Evolutionary conservation across 2,113 vertebrate genomes (phyloP), one percentile per base, ranked within the genome.

Genomic region (Girardinichthys multiradiatus): DNA sequence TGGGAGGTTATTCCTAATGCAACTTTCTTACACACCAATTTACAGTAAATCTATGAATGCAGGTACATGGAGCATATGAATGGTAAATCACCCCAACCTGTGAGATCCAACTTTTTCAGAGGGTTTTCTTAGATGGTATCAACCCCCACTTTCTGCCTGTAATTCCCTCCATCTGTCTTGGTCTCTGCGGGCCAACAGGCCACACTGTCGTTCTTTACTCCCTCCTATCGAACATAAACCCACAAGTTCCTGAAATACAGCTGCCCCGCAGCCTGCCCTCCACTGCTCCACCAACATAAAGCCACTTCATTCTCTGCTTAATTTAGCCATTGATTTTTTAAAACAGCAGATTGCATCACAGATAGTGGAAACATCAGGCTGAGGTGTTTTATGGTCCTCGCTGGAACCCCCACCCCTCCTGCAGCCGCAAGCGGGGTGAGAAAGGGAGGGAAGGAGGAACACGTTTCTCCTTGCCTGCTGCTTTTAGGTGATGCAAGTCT

Each of bases 261-360:
- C 21, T 28, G 62, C 21, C 4, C 4, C 3, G 68, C 60, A 61
- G 42, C 42, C 42, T n/a, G 4, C 42, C 62, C 58, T 76, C 68
- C 1, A 69, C 72, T 76, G 72, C 60, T n/a, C 70, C 71, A 70
- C 74, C 42, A 63, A 78, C 80, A 76, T 70, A 69, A 85, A 82
- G 77, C 68, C 85, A 75, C 77, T 87, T 86, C 78, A 79, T 84
- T 87, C 87, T 84, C 82, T 81, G 86, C 82, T 79, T 89, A 82
- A 85, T 88, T 91, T 88, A 87, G 70, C 73, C 74, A 89, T 87
- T 81, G 87, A 81, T 89, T 89, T 89, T 66, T 64, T 30, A 19
- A 64, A 82, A 84, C 80, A 84, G 64, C 70, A 84, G 68, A 85
- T 83, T 69, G 57, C 80, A 76, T 14, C 39, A 77, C 0, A 81